Evolutionary conservation across 2,797 vertebrate genomes (phyloP).

Genomic region (Alfaro cultratus): DNA sequence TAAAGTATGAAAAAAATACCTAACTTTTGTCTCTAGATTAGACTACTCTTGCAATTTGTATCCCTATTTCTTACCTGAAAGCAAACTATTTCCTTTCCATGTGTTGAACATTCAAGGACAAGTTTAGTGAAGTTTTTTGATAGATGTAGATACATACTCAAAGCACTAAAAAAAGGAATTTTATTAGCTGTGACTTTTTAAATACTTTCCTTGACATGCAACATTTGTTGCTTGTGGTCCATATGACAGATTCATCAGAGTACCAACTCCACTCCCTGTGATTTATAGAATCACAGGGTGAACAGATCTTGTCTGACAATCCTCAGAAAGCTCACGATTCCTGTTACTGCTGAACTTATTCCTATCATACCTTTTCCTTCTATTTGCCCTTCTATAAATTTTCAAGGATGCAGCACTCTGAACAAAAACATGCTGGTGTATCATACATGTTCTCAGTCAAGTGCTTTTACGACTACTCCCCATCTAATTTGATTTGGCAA

Average conservation of each 20-base stretch:
- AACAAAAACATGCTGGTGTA: background rate
- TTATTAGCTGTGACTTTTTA: background rate
- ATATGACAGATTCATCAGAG: too few relatives aligned
- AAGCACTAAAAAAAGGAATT: background rate
- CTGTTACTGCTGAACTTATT: too few relatives aligned
- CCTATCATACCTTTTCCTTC: too few relatives aligned
- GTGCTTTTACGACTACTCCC: background rate
- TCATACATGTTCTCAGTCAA: background rate
- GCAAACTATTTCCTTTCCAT: background rate
- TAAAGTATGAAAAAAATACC: background rate
- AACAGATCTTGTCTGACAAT: too few relatives aligned
- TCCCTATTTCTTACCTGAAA: background rate
- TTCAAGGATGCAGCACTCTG: too few relatives aligned
- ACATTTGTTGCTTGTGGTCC: too few relatives aligned
- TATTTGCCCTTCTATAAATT: too few relatives aligned
- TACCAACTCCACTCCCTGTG: too few relatives aligned
- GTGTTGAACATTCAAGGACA: background rate
- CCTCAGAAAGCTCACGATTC: too few relatives aligned
- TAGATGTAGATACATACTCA: background rate
- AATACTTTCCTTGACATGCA: background rate
- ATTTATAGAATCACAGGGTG: too few relatives aligned
- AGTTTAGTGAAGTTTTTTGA: background rate
- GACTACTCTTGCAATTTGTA: background rate
- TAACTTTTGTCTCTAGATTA: background rate
- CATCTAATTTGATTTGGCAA: background rate